Percentiles rank a stretch among this genome's conserved stretches.
Evolutionary conservation across 2,888 invertebrate species (phyloP).

Genomic region (Cetonia aurata): DNA sequence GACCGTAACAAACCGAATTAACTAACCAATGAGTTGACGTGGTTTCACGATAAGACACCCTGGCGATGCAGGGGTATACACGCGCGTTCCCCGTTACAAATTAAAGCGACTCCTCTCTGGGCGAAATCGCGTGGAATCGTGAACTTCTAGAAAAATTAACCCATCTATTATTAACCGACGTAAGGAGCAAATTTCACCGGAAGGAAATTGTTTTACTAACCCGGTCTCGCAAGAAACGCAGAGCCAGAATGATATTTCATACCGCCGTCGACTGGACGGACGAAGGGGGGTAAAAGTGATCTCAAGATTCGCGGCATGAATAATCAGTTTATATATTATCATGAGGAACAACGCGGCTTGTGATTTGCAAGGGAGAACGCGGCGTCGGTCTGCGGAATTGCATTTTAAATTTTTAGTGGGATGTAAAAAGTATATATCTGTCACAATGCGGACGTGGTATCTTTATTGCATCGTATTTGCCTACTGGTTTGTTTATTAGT

Average conservation of each 20-base stretch:
- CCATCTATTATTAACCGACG: conserved; percentile 53
- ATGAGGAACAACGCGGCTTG: conserved; percentile 54
- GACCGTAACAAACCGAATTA: conserved; percentile 46
- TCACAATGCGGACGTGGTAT: conserved; percentile 9
- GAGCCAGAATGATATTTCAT: conserved; percentile 57
- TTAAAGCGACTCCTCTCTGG: conserved; percentile 54
- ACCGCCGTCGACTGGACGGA: conserved; percentile 42
- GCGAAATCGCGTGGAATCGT: conserved; percentile 45
- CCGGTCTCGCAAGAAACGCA: conserved; percentile 50
- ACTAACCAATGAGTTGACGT: conserved; percentile 42
- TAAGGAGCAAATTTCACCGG: conserved; percentile 49
- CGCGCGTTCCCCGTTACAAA: conserved; percentile 63
- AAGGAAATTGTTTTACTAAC: conserved; percentile 62
- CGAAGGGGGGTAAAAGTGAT: conserved; percentile 45
- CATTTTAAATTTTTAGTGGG: conserved; percentile 50
- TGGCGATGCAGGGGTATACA: conserved; percentile 52
- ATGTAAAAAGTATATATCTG: conserved; percentile 34
- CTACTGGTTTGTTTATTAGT: conserved; percentile 1
- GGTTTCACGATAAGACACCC: conserved; percentile 32
- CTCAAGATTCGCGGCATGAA: conserved; percentile 57
- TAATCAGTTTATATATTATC: conserved; percentile 61
- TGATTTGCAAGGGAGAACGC: conserved; percentile 58
- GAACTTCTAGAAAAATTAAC: conserved; percentile 54
- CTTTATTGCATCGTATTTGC: conserved; percentile 8
- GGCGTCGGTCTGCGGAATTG: conserved; percentile 52